Percentiles rank a stretch among this genome's conserved stretches.
These are phyloP conservation scores for Riparia riparia DNA, from an alignment of 2,113 vertebrate species.

Conservation along the genomic window DNA sequence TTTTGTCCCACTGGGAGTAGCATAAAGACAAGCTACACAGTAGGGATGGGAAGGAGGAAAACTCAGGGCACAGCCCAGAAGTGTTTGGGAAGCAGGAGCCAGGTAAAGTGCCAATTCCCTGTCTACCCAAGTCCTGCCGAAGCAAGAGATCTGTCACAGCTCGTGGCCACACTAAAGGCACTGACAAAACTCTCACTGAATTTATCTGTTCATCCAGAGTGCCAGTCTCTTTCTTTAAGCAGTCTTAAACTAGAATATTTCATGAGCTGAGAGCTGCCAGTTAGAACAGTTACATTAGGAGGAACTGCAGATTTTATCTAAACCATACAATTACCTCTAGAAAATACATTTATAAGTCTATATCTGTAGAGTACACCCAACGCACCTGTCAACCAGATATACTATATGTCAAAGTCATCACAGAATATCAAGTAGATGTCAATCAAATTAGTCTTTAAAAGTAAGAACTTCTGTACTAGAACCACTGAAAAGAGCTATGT, in stretches of 20 bases:
- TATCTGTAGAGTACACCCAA: slow-evolving; percentile 16
- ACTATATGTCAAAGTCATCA: slow-evolving; percentile 9
- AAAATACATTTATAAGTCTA: slow-evolving; percentile 24
- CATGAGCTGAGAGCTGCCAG: not conserved
- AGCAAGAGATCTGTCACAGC: not conserved
- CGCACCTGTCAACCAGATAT: not conserved
- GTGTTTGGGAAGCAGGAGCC: not conserved
- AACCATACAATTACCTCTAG: slow-evolving; percentile 13
- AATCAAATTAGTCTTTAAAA: slow-evolving; percentile 33
- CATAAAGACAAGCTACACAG: not conserved
- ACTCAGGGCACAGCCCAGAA: accelerated
- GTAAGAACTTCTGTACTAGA: not conserved
- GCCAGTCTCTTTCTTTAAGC: not conserved
- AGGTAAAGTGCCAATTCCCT: not conserved
- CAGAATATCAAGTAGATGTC: slow-evolving; percentile 17
- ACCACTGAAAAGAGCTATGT: not conserved
- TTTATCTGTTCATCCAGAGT: not conserved
- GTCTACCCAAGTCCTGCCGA: not conserved
- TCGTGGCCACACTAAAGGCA: not conserved
- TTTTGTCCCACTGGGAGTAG: not conserved
- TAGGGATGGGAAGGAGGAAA: not conserved
- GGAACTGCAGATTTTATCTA: slow-evolving; percentile 14
- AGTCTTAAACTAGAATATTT: slow-evolving; percentile 11
- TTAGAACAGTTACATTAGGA: not conserved
- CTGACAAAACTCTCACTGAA: not conserved